A percentile compares a stretch with the other conserved stretches of the same genome.
Evolutionary conservation across 2,888 invertebrate species (phyloP).

Genomic region (Phengaris alcon): DNA sequence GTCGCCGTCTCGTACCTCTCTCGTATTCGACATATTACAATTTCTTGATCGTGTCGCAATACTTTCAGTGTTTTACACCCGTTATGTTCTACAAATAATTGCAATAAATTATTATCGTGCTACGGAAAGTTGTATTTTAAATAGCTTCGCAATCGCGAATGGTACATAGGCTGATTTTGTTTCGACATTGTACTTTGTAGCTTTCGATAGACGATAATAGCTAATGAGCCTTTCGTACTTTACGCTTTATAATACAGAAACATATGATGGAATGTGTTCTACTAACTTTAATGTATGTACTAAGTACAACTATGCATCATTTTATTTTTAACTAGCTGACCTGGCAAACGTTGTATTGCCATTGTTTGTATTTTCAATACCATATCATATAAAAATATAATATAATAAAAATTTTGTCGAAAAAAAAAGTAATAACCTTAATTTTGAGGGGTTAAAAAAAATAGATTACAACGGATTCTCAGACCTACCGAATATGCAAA

Average conservation of each 20-base stretch:
- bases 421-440: too few relatives aligned
- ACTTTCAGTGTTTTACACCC: constrained; percentile 37
- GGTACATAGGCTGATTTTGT: constrained; percentile 25
- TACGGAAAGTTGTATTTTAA: constrained; percentile 36
- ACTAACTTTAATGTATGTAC: too few relatives aligned
- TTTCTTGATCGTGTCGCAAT: constrained; percentile 32
- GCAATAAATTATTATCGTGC: constrained; percentile 34
- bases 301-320: not conserved
- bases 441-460: too few relatives aligned
- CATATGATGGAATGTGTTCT: too few relatives aligned
- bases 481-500: too few relatives aligned
- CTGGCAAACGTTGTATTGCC: too few relatives aligned
- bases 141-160: constrained; percentile 31
- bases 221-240: not conserved
- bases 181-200: constrained; percentile 26
- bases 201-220: constrained; percentile 1
- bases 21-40: constrained; percentile 33
- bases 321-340: not conserved
- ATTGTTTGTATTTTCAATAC: too few relatives aligned
- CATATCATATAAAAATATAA: too few relatives aligned
- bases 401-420: too few relatives aligned
- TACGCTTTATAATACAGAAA: too few relatives aligned
- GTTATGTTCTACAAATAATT: constrained; percentile 35
- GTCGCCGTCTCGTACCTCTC: constrained; percentile 27
- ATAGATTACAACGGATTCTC: too few relatives aligned